Evolutionary conservation across 2,888 invertebrate species (phyloP).

Genomic region (Epistrophella euchroma): DNA sequence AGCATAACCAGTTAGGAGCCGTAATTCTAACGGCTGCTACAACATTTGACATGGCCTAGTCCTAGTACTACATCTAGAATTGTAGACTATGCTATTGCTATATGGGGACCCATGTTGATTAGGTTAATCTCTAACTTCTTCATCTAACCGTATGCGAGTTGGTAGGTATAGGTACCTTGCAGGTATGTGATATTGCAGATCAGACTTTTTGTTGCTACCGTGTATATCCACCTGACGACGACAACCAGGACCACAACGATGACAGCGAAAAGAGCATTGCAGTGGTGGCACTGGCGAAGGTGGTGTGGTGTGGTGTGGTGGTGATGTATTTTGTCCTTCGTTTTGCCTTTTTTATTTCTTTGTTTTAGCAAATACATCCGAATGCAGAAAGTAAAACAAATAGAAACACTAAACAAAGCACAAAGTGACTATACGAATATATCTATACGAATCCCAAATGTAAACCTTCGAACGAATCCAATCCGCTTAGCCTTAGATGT

Average conservation of each 20-base stretch:
- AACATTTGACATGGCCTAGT: conserved; percentile 28
- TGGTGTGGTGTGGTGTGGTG: conserved; percentile 16
- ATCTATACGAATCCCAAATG: conserved; percentile 47
- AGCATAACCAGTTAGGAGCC: conserved; percentile 28
- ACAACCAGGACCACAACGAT: conserved; percentile 6
- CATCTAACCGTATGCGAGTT: conserved; percentile 10
- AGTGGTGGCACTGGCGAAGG: conserved; percentile 14
- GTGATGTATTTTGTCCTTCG: neutral
- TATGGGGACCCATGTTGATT: conserved; percentile 27
- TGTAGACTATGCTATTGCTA: conserved; percentile 8
- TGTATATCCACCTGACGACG: conserved; percentile 39
- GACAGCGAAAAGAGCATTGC: conserved; percentile 2
- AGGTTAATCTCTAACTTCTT: conserved; percentile 30
- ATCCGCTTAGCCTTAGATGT: too few relatives aligned
- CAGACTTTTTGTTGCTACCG: conserved; percentile 29
- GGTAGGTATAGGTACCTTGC: conserved; percentile 5
- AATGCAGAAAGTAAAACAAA: conserved; percentile 52
- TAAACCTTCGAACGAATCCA: conserved; percentile 57
- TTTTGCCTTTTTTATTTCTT: neutral
- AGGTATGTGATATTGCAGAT: neutral
- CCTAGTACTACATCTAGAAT: conserved; percentile 17
- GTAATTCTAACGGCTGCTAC: conserved; percentile 32
- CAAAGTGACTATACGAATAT: conserved; percentile 22
- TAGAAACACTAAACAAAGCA: conserved; percentile 52
- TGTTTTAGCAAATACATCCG: conserved; percentile 40